These are phyloP conservation scores for Phymorhynchus buccinoides DNA, from an alignment of 1,140 invertebrate species.

Conservation along the genomic window DNA sequence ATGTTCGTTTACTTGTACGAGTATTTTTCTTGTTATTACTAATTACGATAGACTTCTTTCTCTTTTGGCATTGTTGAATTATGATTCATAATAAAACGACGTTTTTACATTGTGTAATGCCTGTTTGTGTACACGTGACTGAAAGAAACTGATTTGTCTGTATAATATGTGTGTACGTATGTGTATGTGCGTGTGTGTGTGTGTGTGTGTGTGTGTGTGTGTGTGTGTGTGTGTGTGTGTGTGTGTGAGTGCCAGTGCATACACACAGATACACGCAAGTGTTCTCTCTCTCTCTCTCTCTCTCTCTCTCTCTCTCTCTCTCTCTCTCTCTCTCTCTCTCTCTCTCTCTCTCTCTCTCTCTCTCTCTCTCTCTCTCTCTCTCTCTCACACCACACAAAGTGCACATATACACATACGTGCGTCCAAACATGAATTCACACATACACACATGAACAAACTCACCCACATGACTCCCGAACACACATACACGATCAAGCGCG, in stretches of 20 bases:
- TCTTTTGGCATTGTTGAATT: not conserved
- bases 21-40: too few relatives aligned
- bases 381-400: too few relatives aligned
- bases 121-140: not conserved
- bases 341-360: too few relatives aligned
- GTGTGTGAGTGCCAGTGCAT: not conserved
- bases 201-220: not conserved
- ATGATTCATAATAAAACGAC: not conserved
- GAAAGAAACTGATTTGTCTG: slow-evolving; percentile 1
- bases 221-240: not conserved
- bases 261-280: too few relatives aligned
- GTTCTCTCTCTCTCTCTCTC: too few relatives aligned
- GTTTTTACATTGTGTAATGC: not conserved
- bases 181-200: not conserved
- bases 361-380: too few relatives aligned
- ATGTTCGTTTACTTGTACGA: not conserved
- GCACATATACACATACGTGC: not conserved
- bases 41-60: not conserved
- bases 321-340: too few relatives aligned
- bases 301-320: too few relatives aligned
- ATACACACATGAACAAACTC: not conserved
- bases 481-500: not conserved
- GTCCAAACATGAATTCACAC: not conserved
- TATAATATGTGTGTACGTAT: not conserved
- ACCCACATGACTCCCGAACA: not conserved